These are phyloP conservation scores for Saccopteryx leptura DNA, from an alignment of 2,113 vertebrate genomes.

Conservation along the genomic window DNA sequence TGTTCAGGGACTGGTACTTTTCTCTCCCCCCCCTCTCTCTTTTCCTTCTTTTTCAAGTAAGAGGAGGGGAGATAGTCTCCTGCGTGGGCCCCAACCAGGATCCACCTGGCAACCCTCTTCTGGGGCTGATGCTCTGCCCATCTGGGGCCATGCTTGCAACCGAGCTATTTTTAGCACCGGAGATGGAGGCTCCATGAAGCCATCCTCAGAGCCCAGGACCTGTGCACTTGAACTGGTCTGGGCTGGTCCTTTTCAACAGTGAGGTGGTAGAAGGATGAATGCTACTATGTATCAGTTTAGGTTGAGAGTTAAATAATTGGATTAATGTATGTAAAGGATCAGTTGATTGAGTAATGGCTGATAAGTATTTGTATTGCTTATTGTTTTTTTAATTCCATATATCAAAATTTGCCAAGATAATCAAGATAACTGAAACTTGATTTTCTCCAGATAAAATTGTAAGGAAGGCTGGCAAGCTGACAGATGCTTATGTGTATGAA, in stretches of 20 bases:
- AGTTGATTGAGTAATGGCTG: neutral
- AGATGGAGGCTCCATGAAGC: too few species aligned
- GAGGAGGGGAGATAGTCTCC: too few species aligned
- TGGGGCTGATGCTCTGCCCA: too few species aligned
- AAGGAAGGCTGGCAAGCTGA: slow-evolving; percentile 93
- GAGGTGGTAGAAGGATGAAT: neutral
- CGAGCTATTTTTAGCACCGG: too few species aligned
- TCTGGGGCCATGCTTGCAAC: too few species aligned
- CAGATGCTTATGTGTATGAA: slow-evolving; percentile 94
- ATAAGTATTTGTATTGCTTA: neutral
- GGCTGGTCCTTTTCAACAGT: neutral
- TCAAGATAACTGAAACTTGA: slow-evolving; percentile 63
- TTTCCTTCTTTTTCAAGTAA: too few species aligned
- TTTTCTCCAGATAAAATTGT: slow-evolving; percentile 95
- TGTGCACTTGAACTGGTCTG: too few species aligned
- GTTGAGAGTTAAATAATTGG: neutral
- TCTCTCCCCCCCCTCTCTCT: too few species aligned
- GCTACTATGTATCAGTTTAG: neutral
- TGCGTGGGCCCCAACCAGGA: too few species aligned
- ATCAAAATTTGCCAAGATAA: slow-evolving; percentile 8
- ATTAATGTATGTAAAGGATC: neutral
- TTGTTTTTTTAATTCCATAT: neutral
- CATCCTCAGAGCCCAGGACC: too few species aligned
- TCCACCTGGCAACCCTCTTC: too few species aligned
- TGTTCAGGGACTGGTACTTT: neutral